These are phyloP conservation scores for Romanomermis culicivorax DNA, from an alignment of 2,888 invertebrate species.

Conservation along the genomic window DNA sequence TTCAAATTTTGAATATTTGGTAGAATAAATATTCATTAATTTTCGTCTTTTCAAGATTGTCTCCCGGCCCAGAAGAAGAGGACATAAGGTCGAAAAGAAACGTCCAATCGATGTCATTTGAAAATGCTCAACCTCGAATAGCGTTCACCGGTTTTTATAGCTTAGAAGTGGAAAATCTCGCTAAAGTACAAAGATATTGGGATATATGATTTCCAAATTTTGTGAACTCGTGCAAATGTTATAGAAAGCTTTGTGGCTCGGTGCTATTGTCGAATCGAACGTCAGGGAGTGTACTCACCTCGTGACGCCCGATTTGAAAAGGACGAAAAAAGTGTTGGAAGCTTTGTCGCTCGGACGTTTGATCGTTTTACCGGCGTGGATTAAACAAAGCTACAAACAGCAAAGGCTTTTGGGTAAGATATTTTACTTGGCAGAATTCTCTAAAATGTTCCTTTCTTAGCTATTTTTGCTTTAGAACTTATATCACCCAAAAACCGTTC, in stretches of 20 bases:
- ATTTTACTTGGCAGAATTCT: neutral
- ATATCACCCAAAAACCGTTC: neutral
- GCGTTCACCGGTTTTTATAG: constrained; percentile 15
- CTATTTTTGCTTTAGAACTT: too few species aligned
- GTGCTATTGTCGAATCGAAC: constrained; percentile 53
- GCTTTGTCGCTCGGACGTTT: constrained; percentile 58
- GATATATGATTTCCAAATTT: neutral
- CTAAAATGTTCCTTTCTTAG: too few species aligned
- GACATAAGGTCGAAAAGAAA: constrained; percentile 10
- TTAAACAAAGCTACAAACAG: constrained; percentile 54
- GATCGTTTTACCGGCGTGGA: constrained; percentile 61
- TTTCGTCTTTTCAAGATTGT: constrained; percentile 10
- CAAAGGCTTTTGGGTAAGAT: constrained; percentile 49
- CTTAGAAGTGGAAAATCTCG: constrained; percentile 10
- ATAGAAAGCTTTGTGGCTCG: constrained; percentile 48
- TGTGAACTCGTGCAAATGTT: constrained; percentile 13
- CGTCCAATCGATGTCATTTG: neutral
- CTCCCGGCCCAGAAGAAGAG: constrained; percentile 20
- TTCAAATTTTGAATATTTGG: too few species aligned
- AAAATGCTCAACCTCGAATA: neutral
- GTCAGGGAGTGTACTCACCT: constrained; percentile 66
- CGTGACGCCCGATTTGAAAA: constrained; percentile 53
- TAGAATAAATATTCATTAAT: too few species aligned
- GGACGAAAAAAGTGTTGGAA: constrained; percentile 65
- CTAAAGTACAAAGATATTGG: constrained; percentile 1